Percentiles rank a stretch among this genome's conserved stretches.
Evolutionary conservation across 2,888 invertebrate genomes (phyloP).

Genomic region (Anoplius nigerrimus): DNA sequence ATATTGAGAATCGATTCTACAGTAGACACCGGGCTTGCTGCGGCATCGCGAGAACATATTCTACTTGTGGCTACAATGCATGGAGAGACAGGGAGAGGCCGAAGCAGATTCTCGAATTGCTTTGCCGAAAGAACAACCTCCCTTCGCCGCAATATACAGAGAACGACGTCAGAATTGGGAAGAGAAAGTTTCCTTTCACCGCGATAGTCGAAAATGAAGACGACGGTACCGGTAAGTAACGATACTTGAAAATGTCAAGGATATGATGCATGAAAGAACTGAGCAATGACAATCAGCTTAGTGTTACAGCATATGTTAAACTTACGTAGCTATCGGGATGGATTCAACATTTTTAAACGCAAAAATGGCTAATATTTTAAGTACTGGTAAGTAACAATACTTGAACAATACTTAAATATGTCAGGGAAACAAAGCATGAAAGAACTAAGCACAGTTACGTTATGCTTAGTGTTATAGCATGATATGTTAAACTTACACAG

Average conservation of each 20-base stretch:
- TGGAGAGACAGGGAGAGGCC: conserved; percentile 89
- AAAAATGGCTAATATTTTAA: no score
- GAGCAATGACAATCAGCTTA: no score
- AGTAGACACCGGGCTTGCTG: conserved; percentile 87
- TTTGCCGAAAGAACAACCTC: conserved; percentile 83
- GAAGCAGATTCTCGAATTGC: conserved; percentile 81
- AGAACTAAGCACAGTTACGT: no score
- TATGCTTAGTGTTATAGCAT: no score
- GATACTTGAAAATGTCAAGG: background rate
- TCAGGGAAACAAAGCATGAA: no score
- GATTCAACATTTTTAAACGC: no score
- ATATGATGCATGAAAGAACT: no score
- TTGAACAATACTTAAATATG: no score
- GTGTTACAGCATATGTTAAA: no score
- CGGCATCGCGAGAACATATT: conserved; percentile 84
- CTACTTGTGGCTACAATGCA: conserved; percentile 81
- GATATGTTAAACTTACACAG: no score
- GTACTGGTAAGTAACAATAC: no score
- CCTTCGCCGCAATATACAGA: conserved; percentile 77
- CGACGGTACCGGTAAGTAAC: conserved; percentile 19
- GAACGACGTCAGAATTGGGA: conserved; percentile 78
- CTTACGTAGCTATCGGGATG: no score
- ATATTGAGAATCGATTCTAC: conserved; percentile 91
- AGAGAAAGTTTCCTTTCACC: conserved; percentile 67
- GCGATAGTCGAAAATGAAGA: conserved; percentile 11